Conservation (phyloP, 2,113 vertebrate genomes). For the Otocyon megalotis region DNA sequence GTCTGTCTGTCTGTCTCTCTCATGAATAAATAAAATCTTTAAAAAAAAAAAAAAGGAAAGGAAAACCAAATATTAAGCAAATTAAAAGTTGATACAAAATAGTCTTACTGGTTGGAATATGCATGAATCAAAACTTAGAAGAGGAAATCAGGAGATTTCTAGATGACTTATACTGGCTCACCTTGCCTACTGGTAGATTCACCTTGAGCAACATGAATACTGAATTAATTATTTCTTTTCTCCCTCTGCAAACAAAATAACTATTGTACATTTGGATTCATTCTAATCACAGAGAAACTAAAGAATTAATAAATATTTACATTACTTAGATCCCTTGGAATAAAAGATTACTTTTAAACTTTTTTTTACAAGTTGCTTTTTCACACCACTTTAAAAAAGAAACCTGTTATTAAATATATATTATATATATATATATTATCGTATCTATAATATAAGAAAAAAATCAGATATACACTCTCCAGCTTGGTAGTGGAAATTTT, state of each 20-base stretch:
- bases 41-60: neutral
- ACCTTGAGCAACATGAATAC: neutral
- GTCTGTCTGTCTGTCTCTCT: too few relatives aligned
- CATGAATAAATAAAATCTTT: too few relatives aligned
- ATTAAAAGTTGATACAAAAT: neutral
- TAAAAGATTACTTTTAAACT: neutral
- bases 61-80: conserved; percentile 20
- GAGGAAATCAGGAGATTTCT: conserved; percentile 12
- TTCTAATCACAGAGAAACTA: neutral
- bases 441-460: neutral
- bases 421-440: too few relatives aligned
- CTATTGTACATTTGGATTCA: neutral
- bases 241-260: neutral
- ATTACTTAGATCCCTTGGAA: neutral
- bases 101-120: neutral
- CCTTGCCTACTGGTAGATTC: neutral
- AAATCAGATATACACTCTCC: neutral
- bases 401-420: neutral
- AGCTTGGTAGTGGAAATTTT: neutral
- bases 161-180: neutral
- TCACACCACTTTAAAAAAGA: neutral
- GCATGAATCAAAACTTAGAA: neutral
- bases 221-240: neutral
- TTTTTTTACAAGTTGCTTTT: neutral
- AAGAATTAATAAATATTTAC: neutral